A percentile compares a stretch with the other conserved stretches of the same genome.
These are phyloP conservation scores for Callospermophilus lateralis DNA, from an alignment of 2,113 vertebrate species.

Conservation along the genomic window DNA sequence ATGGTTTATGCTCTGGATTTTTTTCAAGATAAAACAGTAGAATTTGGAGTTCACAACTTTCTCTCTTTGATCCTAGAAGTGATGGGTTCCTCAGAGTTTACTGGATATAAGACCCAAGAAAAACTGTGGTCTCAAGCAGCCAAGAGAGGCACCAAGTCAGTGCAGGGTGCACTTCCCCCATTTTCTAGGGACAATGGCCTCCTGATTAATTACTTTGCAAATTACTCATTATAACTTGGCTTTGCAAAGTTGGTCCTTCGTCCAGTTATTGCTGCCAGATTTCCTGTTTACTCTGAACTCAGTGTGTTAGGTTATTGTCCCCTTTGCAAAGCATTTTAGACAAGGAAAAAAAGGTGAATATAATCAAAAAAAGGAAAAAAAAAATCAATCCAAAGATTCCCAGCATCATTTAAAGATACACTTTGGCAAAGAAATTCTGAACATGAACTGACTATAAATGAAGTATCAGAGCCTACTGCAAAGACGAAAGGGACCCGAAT, in stretches of 20 bases:
- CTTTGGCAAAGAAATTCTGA: background rate
- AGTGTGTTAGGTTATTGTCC: slow-evolving; percentile 47
- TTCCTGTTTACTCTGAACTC: slow-evolving; percentile 71
- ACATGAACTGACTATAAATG: background rate
- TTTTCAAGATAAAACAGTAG: background rate
- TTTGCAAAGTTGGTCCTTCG: slow-evolving; percentile 50
- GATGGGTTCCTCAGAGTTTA: background rate
- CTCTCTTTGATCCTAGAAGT: background rate
- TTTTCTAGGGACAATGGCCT: slow-evolving; percentile 33
- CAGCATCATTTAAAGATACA: background rate
- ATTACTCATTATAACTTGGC: slow-evolving; percentile 73
- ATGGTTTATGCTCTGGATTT: background rate
- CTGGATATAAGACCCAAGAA: background rate
- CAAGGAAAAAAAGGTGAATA: slow-evolving; percentile 36
- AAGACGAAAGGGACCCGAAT: background rate
- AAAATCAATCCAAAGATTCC: background rate
- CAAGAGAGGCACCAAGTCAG: slow-evolving; percentile 54
- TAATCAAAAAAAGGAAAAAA: background rate
- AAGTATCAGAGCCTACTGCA: background rate
- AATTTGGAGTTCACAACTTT: background rate
- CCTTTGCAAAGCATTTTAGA: background rate
- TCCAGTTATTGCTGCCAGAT: slow-evolving; percentile 53
- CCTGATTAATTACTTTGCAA: slow-evolving; percentile 70
- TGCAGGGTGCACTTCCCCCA: background rate
- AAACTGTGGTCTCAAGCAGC: background rate